phyloP scores from a whole-genome alignment of 2,797 vertebrate species.

The Lycodopsis pacificus region DNA sequence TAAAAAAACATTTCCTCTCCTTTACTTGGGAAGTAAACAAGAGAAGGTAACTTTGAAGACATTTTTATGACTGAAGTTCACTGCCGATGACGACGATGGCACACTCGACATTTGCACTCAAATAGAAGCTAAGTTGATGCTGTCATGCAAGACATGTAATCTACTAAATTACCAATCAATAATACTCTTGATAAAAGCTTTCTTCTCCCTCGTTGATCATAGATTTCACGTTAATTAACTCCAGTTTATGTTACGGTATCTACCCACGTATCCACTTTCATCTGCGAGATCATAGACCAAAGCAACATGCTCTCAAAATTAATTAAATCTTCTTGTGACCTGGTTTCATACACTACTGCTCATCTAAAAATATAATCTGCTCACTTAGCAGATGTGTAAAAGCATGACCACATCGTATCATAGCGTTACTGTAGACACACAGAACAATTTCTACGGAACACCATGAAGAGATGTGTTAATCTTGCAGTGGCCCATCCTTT shows the following conservation, averaged over 20 bases:
- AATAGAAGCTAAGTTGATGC: background rate
- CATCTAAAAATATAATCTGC: constrained; percentile 11
- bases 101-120: background rate
- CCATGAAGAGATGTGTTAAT: background rate
- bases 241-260: background rate
- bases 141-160: background rate
- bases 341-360: background rate
- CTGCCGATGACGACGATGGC: background rate
- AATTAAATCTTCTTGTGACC: background rate
- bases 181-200: background rate
- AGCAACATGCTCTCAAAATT: background rate
- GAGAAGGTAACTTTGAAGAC: background rate
- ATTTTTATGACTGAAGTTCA: constrained; percentile 20
- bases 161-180: background rate
- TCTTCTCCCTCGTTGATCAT: background rate
- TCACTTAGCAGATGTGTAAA: background rate
- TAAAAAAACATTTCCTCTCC: background rate
- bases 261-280: background rate
- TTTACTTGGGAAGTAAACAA: constrained; percentile 29
- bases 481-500: background rate
- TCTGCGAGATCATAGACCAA: background rate
- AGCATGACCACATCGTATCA: background rate
- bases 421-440: background rate
- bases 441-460: background rate
- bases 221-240: constrained; percentile 4